These are phyloP conservation scores for Campylorhamphus procurvoides DNA, from an alignment of 2,113 vertebrate genomes.

Conservation along the genomic window DNA sequence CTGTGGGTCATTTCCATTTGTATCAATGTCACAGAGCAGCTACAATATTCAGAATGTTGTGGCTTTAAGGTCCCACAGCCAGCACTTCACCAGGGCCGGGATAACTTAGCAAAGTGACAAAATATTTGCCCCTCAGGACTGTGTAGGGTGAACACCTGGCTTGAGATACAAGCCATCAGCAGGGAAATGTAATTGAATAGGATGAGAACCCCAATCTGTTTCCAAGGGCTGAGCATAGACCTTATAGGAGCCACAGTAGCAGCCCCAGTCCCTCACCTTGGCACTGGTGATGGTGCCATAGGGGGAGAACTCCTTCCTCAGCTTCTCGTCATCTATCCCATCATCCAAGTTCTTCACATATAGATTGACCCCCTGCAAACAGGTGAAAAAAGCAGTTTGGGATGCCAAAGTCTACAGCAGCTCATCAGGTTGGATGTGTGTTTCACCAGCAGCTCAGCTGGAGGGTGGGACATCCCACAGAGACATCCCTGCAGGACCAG, in stretches of 20 bases:
- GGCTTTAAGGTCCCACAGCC: not conserved
- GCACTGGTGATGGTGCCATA: conserved; percentile 96
- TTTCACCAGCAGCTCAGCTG: not conserved
- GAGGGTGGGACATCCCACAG: not conserved
- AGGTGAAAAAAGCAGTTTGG: not conserved
- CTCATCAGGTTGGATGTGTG: not conserved
- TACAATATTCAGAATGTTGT: not conserved
- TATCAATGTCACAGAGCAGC: not conserved
- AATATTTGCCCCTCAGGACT: not conserved
- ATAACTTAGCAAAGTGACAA: not conserved
- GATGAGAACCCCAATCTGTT: not conserved
- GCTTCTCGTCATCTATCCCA: conserved; percentile 87
- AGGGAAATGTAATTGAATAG: not conserved
- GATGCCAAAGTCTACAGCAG: not conserved
- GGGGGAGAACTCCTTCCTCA: conserved; percentile 93
- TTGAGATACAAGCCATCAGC: not conserved
- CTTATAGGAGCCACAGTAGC: not conserved
- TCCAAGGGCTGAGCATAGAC: not conserved
- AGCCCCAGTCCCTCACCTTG: conserved; percentile 79
- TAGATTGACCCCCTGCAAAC: conserved; percentile 89
- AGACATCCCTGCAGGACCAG: rapidly evolving
- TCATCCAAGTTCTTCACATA: conserved; percentile 98
- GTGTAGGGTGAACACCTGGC: not conserved
- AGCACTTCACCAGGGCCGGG: not conserved
- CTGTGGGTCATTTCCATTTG: not conserved